A percentile compares a stretch with the other conserved stretches of the same genome.
Evolutionary conservation across 2,797 vertebrate genomes (phyloP).

Genomic region (Argentina silus): DNA sequence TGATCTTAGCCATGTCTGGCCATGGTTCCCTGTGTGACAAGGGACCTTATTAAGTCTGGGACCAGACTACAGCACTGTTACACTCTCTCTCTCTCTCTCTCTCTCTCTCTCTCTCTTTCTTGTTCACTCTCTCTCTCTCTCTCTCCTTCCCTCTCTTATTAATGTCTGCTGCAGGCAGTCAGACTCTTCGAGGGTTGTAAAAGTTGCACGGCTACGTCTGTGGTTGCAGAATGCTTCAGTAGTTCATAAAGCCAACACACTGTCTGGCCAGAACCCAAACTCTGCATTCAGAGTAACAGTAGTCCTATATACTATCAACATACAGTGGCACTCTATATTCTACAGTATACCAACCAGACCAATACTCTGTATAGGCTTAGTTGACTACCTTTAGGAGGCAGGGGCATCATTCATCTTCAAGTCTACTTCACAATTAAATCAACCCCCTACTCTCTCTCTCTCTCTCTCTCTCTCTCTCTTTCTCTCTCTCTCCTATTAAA

Average conservation of each 20-base stretch:
- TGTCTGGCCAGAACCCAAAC: not conserved
- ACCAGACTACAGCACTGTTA: conserved; percentile 36
- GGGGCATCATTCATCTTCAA: conserved; percentile 20
- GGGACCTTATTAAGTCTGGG: conserved; percentile 45
- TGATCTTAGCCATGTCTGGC: conserved; percentile 43
- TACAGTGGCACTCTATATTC: not conserved
- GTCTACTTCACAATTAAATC: conserved; percentile 44
- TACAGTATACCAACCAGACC: not conserved
- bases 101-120: not conserved
- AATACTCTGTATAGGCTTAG: conserved; percentile 30
- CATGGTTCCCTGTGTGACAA: conserved; percentile 24
- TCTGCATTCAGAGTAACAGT: not conserved
- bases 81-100: conserved; percentile 21
- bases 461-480: conserved; percentile 26
- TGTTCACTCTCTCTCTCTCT: not conserved
- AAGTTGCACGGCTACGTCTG: too few relatives aligned
- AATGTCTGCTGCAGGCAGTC: conserved; percentile 4
- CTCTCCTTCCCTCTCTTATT: not conserved
- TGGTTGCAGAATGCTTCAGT: too few relatives aligned
- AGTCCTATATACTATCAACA: not conserved
- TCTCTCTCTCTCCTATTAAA: conserved; percentile 48
- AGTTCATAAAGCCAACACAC: too few relatives aligned
- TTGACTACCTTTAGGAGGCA: conserved; percentile 29
- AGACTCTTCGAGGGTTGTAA: not conserved
- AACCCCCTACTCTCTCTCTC: conserved; percentile 24